Conservation (phyloP, 2,888 invertebrate genomes). For the Thelaira solivaga region DNA sequence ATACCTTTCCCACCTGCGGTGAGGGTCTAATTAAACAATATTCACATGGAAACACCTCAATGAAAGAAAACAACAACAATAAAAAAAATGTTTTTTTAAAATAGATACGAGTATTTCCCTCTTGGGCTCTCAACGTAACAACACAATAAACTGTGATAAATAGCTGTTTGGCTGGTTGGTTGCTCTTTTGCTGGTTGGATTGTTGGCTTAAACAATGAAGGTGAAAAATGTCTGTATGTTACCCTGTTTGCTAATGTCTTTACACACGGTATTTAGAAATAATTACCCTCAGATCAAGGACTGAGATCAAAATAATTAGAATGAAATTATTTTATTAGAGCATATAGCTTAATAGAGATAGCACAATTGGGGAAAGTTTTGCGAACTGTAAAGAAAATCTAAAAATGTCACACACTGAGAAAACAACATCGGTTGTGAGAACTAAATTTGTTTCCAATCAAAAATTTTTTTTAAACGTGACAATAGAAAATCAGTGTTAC, state of each 20-base stretch:
- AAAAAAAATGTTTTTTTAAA: constrained; percentile 5
- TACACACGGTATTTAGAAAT: neutral
- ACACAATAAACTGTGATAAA: constrained; percentile 39
- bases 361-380: too few species aligned
- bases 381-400: too few species aligned
- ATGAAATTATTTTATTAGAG: neutral
- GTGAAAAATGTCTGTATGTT: constrained; percentile 18
- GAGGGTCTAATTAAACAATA: too few species aligned
- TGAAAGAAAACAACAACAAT: constrained; percentile 1
- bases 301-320: neutral
- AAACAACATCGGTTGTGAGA: too few species aligned
- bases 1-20: too few species aligned
- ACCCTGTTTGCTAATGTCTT: neutral
- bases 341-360: too few species aligned
- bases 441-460: too few species aligned
- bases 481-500: too few species aligned
- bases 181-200: neutral
- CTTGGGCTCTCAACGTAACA: neutral
- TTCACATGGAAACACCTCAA: too few species aligned
- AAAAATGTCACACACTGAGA: too few species aligned
- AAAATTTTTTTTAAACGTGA: too few species aligned
- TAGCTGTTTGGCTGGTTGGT: constrained; percentile 10
- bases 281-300: neutral
- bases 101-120: neutral
- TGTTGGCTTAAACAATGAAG: constrained; percentile 10